Conservation (phyloP, 2,113 vertebrate genomes). For the Caretta caretta region DNA sequence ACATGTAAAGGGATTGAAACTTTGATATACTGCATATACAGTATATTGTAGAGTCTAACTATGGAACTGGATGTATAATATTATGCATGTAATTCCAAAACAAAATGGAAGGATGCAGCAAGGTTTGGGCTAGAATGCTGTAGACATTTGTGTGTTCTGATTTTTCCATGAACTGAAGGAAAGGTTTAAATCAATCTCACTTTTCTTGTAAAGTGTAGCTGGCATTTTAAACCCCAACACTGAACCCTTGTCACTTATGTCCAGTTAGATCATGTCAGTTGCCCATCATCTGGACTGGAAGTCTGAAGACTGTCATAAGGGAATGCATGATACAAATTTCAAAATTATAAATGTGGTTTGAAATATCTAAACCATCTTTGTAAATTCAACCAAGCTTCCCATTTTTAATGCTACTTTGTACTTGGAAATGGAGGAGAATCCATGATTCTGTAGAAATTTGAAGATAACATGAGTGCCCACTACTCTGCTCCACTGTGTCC, state of each 20-base stretch:
- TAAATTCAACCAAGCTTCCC: neutral
- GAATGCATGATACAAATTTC: neutral
- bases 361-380: neutral
- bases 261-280: neutral
- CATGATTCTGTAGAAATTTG: neutral
- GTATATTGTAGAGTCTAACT: neutral
- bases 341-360: neutral
- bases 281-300: neutral
- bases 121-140: neutral
- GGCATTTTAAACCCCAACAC: conserved; percentile 3
- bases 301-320: neutral
- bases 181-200: neutral
- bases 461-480: neutral
- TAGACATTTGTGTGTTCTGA: neutral
- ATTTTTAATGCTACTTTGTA: neutral
- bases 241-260: neutral
- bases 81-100: neutral
- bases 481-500: neutral
- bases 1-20: neutral
- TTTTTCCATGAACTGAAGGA: neutral
- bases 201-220: neutral
- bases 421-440: neutral
- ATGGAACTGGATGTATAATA: neutral
- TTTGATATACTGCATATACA: neutral
- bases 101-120: neutral